Base-by-base conservation (phyloP, 1,140 invertebrate genomes). In the Drosophila pandora region DNA sequence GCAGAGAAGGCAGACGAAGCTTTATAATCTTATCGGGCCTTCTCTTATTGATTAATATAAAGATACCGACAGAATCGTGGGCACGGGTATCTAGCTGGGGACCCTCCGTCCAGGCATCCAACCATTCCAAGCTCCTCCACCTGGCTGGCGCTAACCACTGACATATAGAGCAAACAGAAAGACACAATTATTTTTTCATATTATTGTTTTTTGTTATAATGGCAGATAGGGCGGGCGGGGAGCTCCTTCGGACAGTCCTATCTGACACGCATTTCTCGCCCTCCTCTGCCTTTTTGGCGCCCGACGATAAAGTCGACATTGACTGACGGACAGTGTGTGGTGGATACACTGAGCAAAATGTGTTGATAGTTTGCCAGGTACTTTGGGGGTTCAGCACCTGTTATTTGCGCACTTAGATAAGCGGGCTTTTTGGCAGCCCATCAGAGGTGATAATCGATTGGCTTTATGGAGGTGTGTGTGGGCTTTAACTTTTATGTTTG, bases 31-130 rank as follows among this genome's bases (percentile, higher is more conserved):
- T 87, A 85, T 85, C 80, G 49, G 23, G 25, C 47, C 72, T 85
- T 77, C 77, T 85, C 82, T 67, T 87, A 85, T 87, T 87, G 82
- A 87, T 82, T 87, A 87, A 87, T 78, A 87, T 69, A 74, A 75
- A 67, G 58, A 81, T 87, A 78, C 78, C 67, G 68, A 82, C 64
- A 84, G 64, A 65, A 69, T 34, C 45, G 53, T 9, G 60, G 25
- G 28, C 13, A 30, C 13, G 55, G 32, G 49, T 80, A 79, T 79
- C 71, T 65, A 70, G 60, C 57, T 54, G 34, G 57, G 60, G 45
- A 52, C 59, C 61, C 53, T 30, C 45, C 56, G 10, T 28, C 7
- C 41, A 43, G 17, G n/a, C 41, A 37, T 21, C 41, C 37, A 6
- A 39, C 12, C 37, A 22, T 34, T 22, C 12, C 25, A 54, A 12